Evolutionary conservation across 2,113 vertebrate species (phyloP), one percentile per base, ranked within the genome.

Genomic region (Cyprinus carpio): DNA sequence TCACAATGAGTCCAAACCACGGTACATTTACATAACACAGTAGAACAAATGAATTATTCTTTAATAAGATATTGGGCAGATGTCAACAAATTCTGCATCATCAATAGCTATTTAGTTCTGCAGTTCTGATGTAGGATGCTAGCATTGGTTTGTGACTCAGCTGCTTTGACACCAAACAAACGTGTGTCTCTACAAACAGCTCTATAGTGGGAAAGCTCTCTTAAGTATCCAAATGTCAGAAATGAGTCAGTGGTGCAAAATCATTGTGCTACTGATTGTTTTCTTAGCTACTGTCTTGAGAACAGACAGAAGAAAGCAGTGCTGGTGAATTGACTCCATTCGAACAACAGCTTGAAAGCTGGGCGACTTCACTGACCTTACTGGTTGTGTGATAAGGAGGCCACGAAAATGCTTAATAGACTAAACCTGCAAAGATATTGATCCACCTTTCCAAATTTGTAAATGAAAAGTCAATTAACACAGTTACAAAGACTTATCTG

Each of bases 401-500:
- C 15, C 8, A 1, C 2, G 0, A 67, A 82, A 23, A 20, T 31
- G 46, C 46, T 82, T 82, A 31, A 82, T 81, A 65, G 16, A 71
- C 80, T 54, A 10, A 20, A 82, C 64, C 6, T 82, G 29, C 18
- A 37, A 56, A 31, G 9, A 25, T 56, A 82, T 82, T 6, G 65
- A 82, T 82, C 65, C 11, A 10, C 25, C 46, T 69, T 82, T 82
- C 80, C 64, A 46, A 31, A 34, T 18, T 34, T 71, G 49, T 37
- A 56, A 31, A 71, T 71, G 37, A 54, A 60, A 54, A 82, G 81
- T 71, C 65, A 71, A 71, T 82, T 51, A 82, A 18, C 81, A 72
- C 27, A 29, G 60, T 23, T 31, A 18, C 29, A 15, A 4, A 25
- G 49, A 6, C 65, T 72, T 82, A 82, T 82, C 81, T 71, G 20